Conservation (phyloP, 2,797 vertebrate species). For the Tinamus major region DNA sequence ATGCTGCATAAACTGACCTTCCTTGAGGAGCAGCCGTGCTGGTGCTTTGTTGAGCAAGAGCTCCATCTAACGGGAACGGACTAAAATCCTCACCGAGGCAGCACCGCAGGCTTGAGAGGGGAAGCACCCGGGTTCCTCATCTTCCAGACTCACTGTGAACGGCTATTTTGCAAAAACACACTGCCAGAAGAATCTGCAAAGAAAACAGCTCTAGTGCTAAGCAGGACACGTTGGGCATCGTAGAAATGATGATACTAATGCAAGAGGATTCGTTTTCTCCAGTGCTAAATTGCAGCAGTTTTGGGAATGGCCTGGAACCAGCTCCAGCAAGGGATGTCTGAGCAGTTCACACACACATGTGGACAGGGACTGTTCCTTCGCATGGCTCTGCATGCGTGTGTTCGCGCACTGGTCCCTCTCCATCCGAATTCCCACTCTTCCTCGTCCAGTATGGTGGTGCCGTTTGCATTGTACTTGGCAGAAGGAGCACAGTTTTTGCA, state of each 20-base stretch:
- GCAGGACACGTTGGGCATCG: fast-evolving
- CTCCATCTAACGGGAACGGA: conserved; percentile 73
- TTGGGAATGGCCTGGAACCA: not conserved
- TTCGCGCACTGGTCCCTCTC: not conserved
- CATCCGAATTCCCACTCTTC: fast-evolving
- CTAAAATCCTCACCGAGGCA: not conserved
- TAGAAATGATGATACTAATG: not conserved
- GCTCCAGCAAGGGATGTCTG: not conserved
- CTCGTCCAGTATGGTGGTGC: not conserved
- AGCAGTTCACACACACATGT: not conserved
- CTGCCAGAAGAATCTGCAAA: not conserved
- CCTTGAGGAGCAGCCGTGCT: not conserved
- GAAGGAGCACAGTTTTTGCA: not conserved
- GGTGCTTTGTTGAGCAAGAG: conserved; percentile 69
- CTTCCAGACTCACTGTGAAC: not conserved
- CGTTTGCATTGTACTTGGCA: fast-evolving
- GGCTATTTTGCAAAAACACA: fast-evolving
- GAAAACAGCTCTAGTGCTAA: not conserved
- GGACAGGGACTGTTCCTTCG: not conserved
- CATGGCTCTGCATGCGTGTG: not conserved
- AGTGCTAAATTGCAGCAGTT: not conserved
- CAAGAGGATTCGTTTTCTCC: not conserved
- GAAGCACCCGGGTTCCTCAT: not conserved
- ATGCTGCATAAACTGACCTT: not conserved
- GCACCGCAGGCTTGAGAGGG: fast-evolving